A percentile compares a stretch with the other conserved stretches of the same genome.
Conservation (phyloP, 2,888 invertebrate species). For the Dromius quadrimaculatus region DNA sequence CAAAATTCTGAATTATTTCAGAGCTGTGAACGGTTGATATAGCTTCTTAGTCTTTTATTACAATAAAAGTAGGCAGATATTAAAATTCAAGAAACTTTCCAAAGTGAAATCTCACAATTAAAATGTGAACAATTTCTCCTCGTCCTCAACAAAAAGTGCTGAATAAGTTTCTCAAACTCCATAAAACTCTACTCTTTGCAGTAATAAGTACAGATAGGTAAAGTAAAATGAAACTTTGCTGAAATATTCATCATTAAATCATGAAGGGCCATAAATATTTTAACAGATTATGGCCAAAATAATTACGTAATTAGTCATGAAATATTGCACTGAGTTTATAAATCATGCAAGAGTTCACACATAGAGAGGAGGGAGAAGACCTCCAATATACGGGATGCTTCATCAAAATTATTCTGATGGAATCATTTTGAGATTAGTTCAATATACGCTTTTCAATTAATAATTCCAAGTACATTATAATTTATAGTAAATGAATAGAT, state of each 20-base stretch:
- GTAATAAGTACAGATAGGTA: constrained; percentile 24
- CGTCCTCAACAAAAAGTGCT: not conserved
- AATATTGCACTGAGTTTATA: constrained; percentile 15
- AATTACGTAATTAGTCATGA: constrained; percentile 25
- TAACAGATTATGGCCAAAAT: constrained; percentile 4
- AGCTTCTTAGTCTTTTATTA: not conserved
- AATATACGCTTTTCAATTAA: too few relatives aligned
- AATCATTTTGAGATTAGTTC: too few relatives aligned
- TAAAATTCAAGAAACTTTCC: constrained; percentile 36
- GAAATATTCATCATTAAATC: not conserved
- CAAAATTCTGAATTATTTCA: constrained; percentile 1
- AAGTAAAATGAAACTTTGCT: not conserved
- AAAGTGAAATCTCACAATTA: constrained; percentile 27
- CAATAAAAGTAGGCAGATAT: constrained; percentile 18
- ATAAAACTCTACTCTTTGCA: constrained; percentile 26
- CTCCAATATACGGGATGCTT: too few relatives aligned
- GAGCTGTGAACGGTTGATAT: not conserved
- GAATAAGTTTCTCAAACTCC: constrained; percentile 24
- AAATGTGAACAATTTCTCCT: constrained; percentile 27
- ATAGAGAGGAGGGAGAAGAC: too few relatives aligned
- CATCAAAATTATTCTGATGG: too few relatives aligned
- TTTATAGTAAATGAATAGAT: too few relatives aligned
- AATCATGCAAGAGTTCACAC: not conserved
- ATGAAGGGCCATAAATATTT: constrained; percentile 12
- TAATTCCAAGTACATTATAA: too few relatives aligned